Conservation (phyloP, 2,113 vertebrate genomes). For the Saimiri boliviensis region DNA sequence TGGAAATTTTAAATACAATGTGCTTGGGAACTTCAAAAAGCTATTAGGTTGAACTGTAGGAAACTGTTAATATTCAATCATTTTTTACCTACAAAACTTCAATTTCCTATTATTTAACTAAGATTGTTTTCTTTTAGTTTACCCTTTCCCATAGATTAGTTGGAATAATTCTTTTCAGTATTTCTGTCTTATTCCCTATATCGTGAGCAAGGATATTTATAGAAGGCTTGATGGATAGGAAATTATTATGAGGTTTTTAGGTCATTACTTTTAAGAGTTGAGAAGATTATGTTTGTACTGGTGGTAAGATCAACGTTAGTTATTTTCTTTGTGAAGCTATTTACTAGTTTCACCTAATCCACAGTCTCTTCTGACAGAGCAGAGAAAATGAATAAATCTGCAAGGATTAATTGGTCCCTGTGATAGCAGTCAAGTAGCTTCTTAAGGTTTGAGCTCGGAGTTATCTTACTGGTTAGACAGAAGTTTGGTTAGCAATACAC, state of each 20-base stretch:
- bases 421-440: background rate
- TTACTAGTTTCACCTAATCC: constrained; percentile 54
- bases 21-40: background rate
- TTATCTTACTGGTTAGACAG: background rate
- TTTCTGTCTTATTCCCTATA: background rate
- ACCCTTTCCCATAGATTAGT: background rate
- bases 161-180: background rate
- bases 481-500: background rate
- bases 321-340: constrained; percentile 33
- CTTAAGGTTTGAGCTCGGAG: background rate
- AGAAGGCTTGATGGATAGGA: background rate
- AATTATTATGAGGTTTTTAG: constrained; percentile 41
- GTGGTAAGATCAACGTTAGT: background rate
- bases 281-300: constrained; percentile 23
- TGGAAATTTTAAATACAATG: constrained; percentile 1
- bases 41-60: background rate
- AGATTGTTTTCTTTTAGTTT: constrained; percentile 29
- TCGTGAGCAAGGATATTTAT: constrained; percentile 37
- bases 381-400: constrained; percentile 26
- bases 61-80: constrained; percentile 44
- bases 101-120: constrained; percentile 18
- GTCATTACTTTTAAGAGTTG: constrained; percentile 52
- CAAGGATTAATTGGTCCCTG: background rate
- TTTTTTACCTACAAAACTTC: background rate
- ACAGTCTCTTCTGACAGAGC: background rate